Evolutionary conservation across 2,797 vertebrate genomes (phyloP).

Genomic region (Potorous gilbertii): DNA sequence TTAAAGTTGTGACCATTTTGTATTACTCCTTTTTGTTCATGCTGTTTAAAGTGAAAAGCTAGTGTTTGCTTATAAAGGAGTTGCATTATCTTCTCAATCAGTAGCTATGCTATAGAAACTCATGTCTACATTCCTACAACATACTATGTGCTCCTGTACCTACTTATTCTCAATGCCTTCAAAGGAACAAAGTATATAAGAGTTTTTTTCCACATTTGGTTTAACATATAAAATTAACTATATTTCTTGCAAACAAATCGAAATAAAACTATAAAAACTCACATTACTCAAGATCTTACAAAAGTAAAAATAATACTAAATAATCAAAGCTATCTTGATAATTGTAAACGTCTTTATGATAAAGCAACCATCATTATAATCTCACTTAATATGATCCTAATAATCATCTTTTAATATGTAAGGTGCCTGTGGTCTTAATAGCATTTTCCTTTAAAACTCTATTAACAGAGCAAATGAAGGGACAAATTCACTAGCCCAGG

Average conservation of each 20-base stretch:
- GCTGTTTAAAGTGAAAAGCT: background rate
- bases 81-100: background rate
- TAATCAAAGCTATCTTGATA: background rate
- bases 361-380: background rate
- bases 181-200: constrained; percentile 19
- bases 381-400: background rate
- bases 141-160: background rate
- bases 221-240: constrained; percentile 15
- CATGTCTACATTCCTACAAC: background rate
- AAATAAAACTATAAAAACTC: background rate
- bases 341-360: background rate
- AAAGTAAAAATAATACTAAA: background rate
- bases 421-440: constrained; percentile 25
- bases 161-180: background rate
- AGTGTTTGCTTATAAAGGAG: background rate
- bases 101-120: constrained; percentile 4
- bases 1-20: too few relatives aligned
- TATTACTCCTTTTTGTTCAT: background rate
- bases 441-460: constrained; percentile 20
- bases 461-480: background rate
- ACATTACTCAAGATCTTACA: background rate
- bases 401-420: background rate
- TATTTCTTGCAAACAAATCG: constrained; percentile 19
- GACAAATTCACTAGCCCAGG: background rate
- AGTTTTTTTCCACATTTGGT: background rate